Base-by-base conservation (phyloP, 2,113 vertebrate genomes). In the Daphoenositta chrysoptera region DNA sequence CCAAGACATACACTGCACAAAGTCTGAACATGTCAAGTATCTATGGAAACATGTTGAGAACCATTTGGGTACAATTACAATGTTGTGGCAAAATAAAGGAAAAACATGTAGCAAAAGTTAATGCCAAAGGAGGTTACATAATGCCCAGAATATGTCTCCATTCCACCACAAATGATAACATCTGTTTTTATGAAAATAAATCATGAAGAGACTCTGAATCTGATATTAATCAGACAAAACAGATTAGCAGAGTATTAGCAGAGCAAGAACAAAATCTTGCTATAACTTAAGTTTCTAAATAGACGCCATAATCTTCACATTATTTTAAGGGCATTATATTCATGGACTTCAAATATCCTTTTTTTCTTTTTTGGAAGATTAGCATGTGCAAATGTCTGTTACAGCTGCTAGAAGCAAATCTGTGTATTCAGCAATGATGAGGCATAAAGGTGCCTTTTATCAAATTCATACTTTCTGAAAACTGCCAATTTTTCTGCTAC, bases 101-200 rank as follows among this genome's bases (percentile, higher is more conserved):
- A 93, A 95, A 92, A 84, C 63, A 86, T 45, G 68, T 53, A 93
- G 39, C 21, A 14, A 54, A 93, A 95, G 40, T 33, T 51, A 66
- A 56, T 95, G 93, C 95, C 96, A 96, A 93, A 90, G 69, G 57
- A 94, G 86, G 82, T 93, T 97, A 95, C 54, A 48, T 56, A 92
- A 96, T 26, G 50, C 92, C 77, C 93, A 93, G 89, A 94, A 42
- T 68, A 96, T 90, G 85, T 93, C 85, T 97, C 77, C 70, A 76
- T 87, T 89, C 45, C 45, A 91, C 73, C 70, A 94, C 79, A 93
- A 96, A 95, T 1, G 54, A 85, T 97, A 97, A 97, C 92, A 97
- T 96, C 93, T 96, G 97, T 81, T 97, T 87, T 76, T 89, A 57
- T 30, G 39, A 89, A 87, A 96, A 96, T 86, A 83, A 91, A 79